Base-by-base conservation (phyloP, 2,797 vertebrate genomes). In the Harpagifer antarcticus region DNA sequence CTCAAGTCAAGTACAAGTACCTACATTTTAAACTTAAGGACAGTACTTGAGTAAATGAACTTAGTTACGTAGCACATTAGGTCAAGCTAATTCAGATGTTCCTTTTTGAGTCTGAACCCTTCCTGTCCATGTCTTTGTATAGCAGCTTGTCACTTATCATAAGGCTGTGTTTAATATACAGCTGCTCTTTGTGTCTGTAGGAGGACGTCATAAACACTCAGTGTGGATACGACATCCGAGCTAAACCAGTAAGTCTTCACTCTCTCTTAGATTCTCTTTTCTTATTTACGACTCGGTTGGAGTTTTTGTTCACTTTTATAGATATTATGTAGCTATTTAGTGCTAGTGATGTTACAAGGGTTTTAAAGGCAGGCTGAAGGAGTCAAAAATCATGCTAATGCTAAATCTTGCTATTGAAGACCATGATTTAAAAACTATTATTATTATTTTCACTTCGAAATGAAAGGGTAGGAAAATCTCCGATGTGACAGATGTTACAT, bases 181-280 rank as follows among this genome's bases (percentile, higher is more conserved):
- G 11, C 37, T 11, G 7, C 16, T 48, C 6, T 76, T 53, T 68
- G 16, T 53, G 49, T 80, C 63, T 70, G 0, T 7, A 99, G 98
- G 98, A 99, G 93, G 98, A 99, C 65, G 98, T 99, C 59, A 99
- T 99, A 90, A 99, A 99, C 91, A 99, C 97, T 64, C 98, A 99
- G 86, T 99, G 98, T 93, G 98, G 98, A 86, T 99, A 99, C 0
- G 98, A 99, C 92, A 93, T 98, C 43, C 95, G 98, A 82, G 96
- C 96, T 55, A 98, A 98, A 94, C 91, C 95, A 50, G 98, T 99
- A 93, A 96, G 97, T 93, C 3, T 48, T 31, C 9, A 33, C 56
- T 13, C 27, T 33, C 13, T 42, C 0, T 3, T 59, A 33, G 40
- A 4, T 12, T 33, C 20, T 3, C 12, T 42, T 56, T 33, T 33